Conservation (phyloP, 2,113 vertebrate species). For the Bambusicola thoracicus region DNA sequence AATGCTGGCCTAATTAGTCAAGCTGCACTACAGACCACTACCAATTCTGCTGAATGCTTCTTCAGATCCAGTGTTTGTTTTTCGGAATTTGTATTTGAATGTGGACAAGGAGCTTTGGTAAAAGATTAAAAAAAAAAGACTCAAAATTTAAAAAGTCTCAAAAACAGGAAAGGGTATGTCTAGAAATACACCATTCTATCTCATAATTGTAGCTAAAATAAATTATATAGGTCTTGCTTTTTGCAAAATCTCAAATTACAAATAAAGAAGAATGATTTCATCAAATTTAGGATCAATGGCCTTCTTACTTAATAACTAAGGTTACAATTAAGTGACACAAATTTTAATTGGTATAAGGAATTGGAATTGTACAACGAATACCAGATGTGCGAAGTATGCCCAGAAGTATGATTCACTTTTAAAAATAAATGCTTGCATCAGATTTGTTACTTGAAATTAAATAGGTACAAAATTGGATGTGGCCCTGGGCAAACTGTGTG, state of each 20-base stretch:
- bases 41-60: neutral
- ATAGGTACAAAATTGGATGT: neutral
- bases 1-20: neutral
- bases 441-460: neutral
- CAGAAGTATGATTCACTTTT: neutral
- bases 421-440: neutral
- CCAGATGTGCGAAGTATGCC: neutral
- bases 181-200: constrained; percentile 7
- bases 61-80: neutral
- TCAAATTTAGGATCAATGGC: neutral
- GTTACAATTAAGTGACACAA: neutral
- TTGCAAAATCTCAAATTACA: constrained; percentile 13
- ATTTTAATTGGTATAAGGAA: neutral
- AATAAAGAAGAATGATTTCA: neutral
- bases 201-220: neutral
- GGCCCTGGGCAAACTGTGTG: too few relatives aligned
- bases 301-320: neutral
- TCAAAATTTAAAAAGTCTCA: neutral
- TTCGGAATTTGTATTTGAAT: neutral
- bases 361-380: neutral
- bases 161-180: neutral
- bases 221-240: constrained; percentile 1
- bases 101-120: fast-evolving
- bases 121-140: neutral
- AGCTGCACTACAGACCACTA: neutral